phyloP scores from a whole-genome alignment of 30 jellyfish, hydroid and myxozoan genomes.

The Turritopsis rubra region DNA sequence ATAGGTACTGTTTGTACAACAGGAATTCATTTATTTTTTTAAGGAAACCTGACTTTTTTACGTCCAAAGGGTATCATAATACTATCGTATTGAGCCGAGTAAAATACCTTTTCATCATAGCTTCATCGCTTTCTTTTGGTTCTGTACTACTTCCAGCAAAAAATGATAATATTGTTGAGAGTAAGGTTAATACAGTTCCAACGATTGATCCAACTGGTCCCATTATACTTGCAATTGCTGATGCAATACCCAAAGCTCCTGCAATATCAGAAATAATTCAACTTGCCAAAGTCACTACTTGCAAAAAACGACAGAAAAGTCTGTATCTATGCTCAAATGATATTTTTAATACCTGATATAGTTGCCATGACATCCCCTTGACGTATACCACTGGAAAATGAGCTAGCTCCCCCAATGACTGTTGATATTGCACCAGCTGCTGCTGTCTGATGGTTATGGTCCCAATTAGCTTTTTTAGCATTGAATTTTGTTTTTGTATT shows the following conservation, averaged over 20 bases:
- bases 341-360: neutral
- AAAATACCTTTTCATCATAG: slow-evolving; percentile 3
- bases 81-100: neutral
- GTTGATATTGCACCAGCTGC: neutral
- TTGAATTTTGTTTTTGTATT: neutral
- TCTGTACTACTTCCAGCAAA: neutral
- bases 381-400: neutral
- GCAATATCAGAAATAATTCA: neutral
- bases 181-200: neutral
- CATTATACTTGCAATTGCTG: neutral
- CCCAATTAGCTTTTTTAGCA: neutral
- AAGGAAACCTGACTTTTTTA: neutral
- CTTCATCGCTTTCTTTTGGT: slow-evolving; percentile 4
- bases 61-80: neutral
- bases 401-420: neutral
- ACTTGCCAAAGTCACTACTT: neutral
- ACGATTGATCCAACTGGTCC: slow-evolving; percentile 1
- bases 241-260: slow-evolving; percentile 4
- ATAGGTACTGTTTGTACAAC: no score
- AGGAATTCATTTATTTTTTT: no score
- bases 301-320: neutral
- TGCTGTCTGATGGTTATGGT: neutral
- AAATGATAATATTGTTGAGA: neutral
- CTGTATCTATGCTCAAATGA: neutral
- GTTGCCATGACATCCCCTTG: neutral